phyloP scores from a whole-genome alignment of 2,888 invertebrate species.

The Nephrotoma guestfalica region DNA sequence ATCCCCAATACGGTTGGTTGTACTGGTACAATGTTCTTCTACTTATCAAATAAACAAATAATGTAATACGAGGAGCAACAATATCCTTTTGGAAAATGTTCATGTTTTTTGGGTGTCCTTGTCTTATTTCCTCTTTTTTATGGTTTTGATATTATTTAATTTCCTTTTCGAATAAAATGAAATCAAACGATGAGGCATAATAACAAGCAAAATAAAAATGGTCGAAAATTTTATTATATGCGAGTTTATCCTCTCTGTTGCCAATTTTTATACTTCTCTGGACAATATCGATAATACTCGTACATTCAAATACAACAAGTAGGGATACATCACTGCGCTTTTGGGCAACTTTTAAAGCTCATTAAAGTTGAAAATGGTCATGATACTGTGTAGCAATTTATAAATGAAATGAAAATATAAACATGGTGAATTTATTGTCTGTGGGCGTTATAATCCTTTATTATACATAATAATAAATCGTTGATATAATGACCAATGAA shows the following conservation, averaged over 20 bases:
- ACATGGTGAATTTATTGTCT: too few species aligned
- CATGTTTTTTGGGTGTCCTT: neutral
- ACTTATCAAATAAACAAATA: neutral
- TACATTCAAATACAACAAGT: neutral
- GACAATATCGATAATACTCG: neutral
- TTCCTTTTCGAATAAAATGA: neutral
- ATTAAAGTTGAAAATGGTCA: neutral
- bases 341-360: neutral
- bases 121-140: neutral
- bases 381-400: too few species aligned
- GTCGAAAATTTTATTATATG: neutral
- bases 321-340: neutral
- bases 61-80: neutral
- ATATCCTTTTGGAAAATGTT: neutral
- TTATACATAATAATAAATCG: too few species aligned
- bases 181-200: neutral
- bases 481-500: too few species aligned
- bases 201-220: neutral
- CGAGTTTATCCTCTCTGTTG: neutral
- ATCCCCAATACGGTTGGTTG: neutral
- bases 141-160: neutral
- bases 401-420: too few species aligned
- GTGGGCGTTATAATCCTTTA: too few species aligned
- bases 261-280: neutral
- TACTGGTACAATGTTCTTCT: neutral